Conservation (phyloP, 2,113 vertebrate species). For the Hippocampus abdominalis region DNA sequence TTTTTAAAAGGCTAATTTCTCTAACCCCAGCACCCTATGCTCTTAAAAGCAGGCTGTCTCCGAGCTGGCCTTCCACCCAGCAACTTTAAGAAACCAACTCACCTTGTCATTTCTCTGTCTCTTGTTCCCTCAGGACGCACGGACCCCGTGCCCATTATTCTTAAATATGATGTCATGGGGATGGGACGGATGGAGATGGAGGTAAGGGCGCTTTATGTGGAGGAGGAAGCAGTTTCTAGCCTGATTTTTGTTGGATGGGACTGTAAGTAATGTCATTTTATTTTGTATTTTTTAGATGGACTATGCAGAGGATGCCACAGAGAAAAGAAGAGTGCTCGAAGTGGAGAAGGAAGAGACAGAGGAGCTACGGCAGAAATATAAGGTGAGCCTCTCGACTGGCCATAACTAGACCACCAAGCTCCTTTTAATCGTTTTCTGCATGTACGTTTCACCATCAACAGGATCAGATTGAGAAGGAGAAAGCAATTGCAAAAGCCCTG, state of each 20-base stretch:
- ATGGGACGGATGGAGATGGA: conserved; percentile 99
- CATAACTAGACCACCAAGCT: background rate
- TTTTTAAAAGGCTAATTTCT: conserved; percentile 92
- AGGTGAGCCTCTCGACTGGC: conserved; percentile 69
- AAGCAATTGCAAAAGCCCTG: conserved; percentile 95
- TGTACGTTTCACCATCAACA: conserved; percentile 23
- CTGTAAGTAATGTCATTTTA: background rate
- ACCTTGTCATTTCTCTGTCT: conserved; percentile 66
- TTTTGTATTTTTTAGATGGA: conserved; percentile 77
- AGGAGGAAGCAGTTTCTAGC: background rate
- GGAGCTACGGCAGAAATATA: conserved; percentile 96
- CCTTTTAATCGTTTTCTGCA: background rate
- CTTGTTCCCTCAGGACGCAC: conserved; percentile 85
- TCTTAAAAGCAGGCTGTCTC: conserved; percentile 75
- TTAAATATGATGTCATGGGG: conserved; percentile 99
- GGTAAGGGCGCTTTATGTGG: conserved; percentile 54
- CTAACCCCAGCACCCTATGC: conserved; percentile 97
- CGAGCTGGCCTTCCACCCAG: conserved; percentile 21
- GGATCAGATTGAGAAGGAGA: conserved; percentile 98
- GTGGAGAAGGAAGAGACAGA: conserved; percentile 98
- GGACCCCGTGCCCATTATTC: conserved; percentile 95
- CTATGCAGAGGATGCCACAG: conserved; percentile 96
- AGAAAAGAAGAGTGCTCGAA: conserved; percentile 92
- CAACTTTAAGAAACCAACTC: conserved; percentile 35
- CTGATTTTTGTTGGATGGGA: background rate